These are phyloP conservation scores for Orchesellides sinensis DNA, from an alignment of 2,888 invertebrate genomes.

Conservation along the genomic window DNA sequence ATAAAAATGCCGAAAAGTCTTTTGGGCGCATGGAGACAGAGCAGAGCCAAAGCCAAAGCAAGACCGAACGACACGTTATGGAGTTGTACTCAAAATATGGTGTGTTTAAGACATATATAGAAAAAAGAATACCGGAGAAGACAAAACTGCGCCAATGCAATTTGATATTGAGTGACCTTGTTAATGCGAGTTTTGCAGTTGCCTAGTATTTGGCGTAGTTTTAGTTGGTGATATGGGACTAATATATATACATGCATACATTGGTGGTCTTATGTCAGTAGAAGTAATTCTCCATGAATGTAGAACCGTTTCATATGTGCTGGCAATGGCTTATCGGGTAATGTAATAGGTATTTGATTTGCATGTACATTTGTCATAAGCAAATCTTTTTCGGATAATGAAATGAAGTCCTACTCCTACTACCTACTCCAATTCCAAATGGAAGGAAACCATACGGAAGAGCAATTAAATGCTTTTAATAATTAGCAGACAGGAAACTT, in stretches of 20 bases:
- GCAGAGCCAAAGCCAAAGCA: no score
- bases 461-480: background rate
- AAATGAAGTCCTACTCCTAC: no score
- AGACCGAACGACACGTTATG: no score
- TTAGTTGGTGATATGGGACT: background rate
- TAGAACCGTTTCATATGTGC: background rate
- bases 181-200: conserved; percentile 13
- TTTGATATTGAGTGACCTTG: conserved; percentile 57
- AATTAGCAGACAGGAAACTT: background rate
- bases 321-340: no score
- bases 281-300: background rate
- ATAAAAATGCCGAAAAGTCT: background rate
- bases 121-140: conserved; percentile 26
- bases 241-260: background rate
- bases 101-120: background rate
- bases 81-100: background rate
- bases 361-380: no score
- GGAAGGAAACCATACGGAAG: no score
- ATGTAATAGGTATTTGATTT: no score
- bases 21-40: no score
- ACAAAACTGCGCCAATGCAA: conserved; percentile 35
- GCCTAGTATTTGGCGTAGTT: conserved; percentile 1
- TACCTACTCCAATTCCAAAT: no score
- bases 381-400: no score
- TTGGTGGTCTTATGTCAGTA: background rate